Evolutionary conservation across 2,113 vertebrate genomes (phyloP), one percentile per base, ranked within the genome.

Genomic region (Seriola rivoliana): DNA sequence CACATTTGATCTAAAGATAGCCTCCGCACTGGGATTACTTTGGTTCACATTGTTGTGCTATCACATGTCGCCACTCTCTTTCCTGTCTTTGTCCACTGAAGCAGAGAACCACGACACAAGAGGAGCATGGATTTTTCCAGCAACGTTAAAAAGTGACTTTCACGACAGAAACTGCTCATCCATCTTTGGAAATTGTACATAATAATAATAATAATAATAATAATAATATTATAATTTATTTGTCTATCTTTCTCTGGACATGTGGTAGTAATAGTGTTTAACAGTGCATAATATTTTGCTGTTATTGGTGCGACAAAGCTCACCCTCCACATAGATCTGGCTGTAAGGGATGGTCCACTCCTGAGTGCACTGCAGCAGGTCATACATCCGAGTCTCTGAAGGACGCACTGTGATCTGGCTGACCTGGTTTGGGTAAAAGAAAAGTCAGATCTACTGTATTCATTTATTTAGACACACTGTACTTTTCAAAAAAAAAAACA

Each of bases 311-410:
- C 5, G 73, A 14, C n/a, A 29, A 29, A 19, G 13, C 88, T 88
- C 70, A 94, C 94, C 93, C 68, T 94, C 81, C 3, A 94, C 81
- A 55, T 69, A 94, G 71, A 95, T 89, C 81, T 88, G 85, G 71
- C 97, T 96, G 48, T 99, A 98, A 50, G 95, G 93, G 7, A 91
- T 93, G 79, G 88, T 93, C 78, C 96, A 97, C 13, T 78, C 77
- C 32, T 91, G 84, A 50, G 96, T 97, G 78, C 98, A 99, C 84
- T 95, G 96, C 75, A 99, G 91, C 0, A 96, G 88, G 0, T 97
- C 94, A 8, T 95, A 97, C n/a, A 97, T 95, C 23, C 93, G 91
- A 8, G 91, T 93, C 63, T 88, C 93, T 13, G 95, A 96, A 3
- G 96, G 94, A 25, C 82, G 93, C 72, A 97, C 0, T 52, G 95